Percentiles rank a stretch among this genome's conserved stretches.
phyloP scores from a whole-genome alignment of 2,113 vertebrate genomes.

The Protomyctophum bolini region DNA sequence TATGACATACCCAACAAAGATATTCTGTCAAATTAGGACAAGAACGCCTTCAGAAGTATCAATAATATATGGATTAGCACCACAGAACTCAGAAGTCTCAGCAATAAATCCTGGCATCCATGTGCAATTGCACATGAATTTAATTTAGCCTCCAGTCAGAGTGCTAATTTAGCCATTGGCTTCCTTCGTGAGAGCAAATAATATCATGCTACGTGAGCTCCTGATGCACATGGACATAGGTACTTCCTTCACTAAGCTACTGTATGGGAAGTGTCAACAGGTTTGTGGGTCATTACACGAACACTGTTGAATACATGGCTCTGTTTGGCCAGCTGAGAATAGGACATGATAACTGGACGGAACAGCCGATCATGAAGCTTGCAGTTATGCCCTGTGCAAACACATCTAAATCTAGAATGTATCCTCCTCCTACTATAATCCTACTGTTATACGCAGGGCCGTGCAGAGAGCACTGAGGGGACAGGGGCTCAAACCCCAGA shows the following conservation, averaged over 20 bases:
- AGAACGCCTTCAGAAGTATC: no score
- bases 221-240: constrained; percentile 44
- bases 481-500: no score
- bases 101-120: no score
- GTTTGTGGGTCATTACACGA: constrained; percentile 59
- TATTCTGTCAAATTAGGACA: no score
- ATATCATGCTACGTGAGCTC: constrained; percentile 61
- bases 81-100: no score
- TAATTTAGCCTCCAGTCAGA: constrained; percentile 65
- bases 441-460: no score
- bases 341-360: not conserved
- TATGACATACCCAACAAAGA: no score
- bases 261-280: constrained; percentile 63
- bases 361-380: not conserved
- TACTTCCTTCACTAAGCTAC: constrained; percentile 55
- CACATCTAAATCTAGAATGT: no score
- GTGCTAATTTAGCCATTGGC: constrained; percentile 74
- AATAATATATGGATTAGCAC: no score
- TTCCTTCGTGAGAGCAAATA: constrained; percentile 61
- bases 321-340: constrained; percentile 13
- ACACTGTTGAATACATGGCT: constrained; percentile 27
- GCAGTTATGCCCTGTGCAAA: no score
- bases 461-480: no score
- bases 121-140: constrained; percentile 31
- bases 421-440: no score